Evolutionary conservation across 2,113 vertebrate genomes (phyloP).

Genomic region (Orthonyx spaldingii): DNA sequence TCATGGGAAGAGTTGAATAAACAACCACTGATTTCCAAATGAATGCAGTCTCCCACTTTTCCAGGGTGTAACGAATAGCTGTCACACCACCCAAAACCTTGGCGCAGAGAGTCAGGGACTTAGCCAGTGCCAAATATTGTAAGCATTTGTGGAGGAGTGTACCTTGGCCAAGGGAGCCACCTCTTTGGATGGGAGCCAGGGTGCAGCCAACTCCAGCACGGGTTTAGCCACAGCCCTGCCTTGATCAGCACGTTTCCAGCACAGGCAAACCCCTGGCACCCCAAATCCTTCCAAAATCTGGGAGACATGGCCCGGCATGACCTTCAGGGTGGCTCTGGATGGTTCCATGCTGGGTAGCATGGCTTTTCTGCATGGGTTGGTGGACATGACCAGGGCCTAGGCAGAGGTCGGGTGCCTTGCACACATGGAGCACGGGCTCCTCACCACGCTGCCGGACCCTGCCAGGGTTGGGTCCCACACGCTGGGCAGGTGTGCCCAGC

Average conservation of each 20-base stretch:
- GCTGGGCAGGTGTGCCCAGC: neutral
- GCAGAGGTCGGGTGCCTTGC: neutral
- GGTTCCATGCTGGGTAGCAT: neutral
- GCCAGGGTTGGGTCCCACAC: neutral
- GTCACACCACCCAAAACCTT: neutral
- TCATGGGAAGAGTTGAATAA: neutral
- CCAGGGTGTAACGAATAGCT: slow-evolving; percentile 12
- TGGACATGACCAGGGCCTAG: fast-evolving
- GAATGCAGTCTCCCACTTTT: neutral
- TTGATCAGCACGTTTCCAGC: neutral
- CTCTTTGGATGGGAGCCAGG: neutral
- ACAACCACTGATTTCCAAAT: neutral
- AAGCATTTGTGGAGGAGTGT: slow-evolving; percentile 57
- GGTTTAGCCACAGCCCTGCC: neutral
- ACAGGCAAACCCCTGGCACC: neutral
- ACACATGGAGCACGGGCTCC: fast-evolving
- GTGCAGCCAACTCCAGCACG: fast-evolving
- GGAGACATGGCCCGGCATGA: neutral
- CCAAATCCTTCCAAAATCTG: neutral
- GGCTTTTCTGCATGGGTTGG: fast-evolving
- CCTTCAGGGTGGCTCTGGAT: neutral
- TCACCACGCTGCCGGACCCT: fast-evolving
- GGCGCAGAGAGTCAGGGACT: neutral
- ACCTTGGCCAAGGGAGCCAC: neutral
- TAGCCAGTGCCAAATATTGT: slow-evolving; percentile 48